Evolutionary conservation across 2,113 vertebrate species (phyloP).

Genomic region (Oncorhynchus tshawytscha): DNA sequence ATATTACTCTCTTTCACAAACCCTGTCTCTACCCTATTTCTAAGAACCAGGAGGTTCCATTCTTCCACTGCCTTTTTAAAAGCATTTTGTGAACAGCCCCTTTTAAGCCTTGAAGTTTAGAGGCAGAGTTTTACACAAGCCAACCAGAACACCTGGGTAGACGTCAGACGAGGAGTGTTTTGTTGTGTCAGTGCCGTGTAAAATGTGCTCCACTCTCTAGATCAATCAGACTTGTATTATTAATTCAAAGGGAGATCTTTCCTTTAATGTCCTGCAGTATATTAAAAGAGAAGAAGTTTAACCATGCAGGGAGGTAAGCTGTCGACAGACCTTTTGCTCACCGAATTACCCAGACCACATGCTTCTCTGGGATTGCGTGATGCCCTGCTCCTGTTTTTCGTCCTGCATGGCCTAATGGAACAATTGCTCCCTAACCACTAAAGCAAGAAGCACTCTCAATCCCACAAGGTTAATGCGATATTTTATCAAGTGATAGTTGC

Average conservation of each 20-base stretch:
- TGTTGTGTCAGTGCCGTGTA: constrained; percentile 15
- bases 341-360: constrained; percentile 8
- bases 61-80: background rate
- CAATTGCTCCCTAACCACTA: constrained; percentile 27
- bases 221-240: constrained; percentile 31
- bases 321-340: constrained; percentile 11
- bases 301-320: constrained; percentile 7
- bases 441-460: constrained; percentile 52
- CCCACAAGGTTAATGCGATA: constrained; percentile 65
- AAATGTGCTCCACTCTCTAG: constrained; percentile 18
- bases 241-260: constrained; percentile 22
- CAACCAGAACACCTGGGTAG: constrained; percentile 5
- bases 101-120: background rate
- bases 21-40: no score
- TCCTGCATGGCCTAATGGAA: constrained; percentile 43
- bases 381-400: constrained; percentile 10
- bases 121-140: background rate
- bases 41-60: background rate
- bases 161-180: constrained; percentile 8
- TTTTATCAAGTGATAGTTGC: constrained; percentile 58
- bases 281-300: constrained; percentile 21
- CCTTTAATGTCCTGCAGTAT: constrained; percentile 14
- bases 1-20: no score
- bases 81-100: constrained; percentile 1
- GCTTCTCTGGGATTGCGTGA: background rate